These are phyloP conservation scores for Mimachlamys varia DNA, from an alignment of 2,888 invertebrate species.

Conservation along the genomic window DNA sequence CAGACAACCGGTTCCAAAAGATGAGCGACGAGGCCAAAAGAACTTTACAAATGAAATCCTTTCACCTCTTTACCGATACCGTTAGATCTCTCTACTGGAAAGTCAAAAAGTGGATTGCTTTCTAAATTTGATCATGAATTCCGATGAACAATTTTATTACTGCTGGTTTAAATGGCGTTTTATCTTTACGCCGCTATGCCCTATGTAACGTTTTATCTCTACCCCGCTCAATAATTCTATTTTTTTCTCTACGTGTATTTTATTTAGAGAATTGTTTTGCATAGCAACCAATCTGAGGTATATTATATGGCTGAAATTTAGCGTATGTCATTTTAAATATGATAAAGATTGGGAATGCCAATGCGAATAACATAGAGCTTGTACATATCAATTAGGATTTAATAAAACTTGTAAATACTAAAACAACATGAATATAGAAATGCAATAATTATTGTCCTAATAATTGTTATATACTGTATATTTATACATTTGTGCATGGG, in stretches of 20 bases:
- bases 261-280: background rate
- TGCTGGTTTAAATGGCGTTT: background rate
- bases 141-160: slow-evolving; percentile 28
- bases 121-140: slow-evolving; percentile 24
- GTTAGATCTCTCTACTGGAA: slow-evolving; percentile 31
- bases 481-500: too few species aligned
- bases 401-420: too few species aligned
- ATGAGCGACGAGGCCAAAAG: background rate
- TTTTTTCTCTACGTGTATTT: background rate
- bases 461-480: too few species aligned
- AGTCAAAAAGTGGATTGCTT: slow-evolving; percentile 28
- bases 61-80: background rate
- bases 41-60: slow-evolving; percentile 20
- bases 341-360: background rate
- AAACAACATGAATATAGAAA: too few species aligned
- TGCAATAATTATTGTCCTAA: too few species aligned
- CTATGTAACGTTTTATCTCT: background rate
- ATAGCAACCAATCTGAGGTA: background rate
- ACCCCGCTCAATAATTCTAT: background rate
- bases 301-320: background rate
- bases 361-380: background rate
- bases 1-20: background rate
- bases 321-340: background rate
- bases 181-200: background rate
- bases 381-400: background rate